Conservation (phyloP, 2,888 invertebrate genomes). For the Chrysomela aeneicollis region DNA sequence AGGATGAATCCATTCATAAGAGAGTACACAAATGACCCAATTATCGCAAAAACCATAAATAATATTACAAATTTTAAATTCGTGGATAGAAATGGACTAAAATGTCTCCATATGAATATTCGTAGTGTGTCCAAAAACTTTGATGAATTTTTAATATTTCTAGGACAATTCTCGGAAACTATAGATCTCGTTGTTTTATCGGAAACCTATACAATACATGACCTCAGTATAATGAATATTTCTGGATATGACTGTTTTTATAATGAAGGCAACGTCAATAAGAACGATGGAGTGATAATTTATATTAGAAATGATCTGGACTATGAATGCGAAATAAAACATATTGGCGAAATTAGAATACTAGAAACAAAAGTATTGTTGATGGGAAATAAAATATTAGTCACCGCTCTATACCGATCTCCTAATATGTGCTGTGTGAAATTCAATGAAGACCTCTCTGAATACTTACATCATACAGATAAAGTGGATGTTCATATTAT, state of each 20-base stretch:
- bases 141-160: constrained; percentile 14
- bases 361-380: constrained; percentile 3
- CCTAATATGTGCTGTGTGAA: too few species aligned
- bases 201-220: constrained; percentile 3
- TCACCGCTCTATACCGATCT: too few species aligned
- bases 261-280: constrained; percentile 13
- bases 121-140: constrained; percentile 9
- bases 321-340: neutral
- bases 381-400: too few species aligned
- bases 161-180: neutral
- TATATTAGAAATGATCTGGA: neutral
- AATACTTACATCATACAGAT: too few species aligned
- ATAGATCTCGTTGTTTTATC: constrained; percentile 1
- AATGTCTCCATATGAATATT: constrained; percentile 4
- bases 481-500: neutral
- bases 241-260: constrained; percentile 6
- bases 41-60: neutral
- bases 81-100: neutral
- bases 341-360: constrained; percentile 8
- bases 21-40: constrained; percentile 6
- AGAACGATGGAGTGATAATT: constrained; percentile 5
- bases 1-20: constrained; percentile 7
- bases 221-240: constrained; percentile 2
- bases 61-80: neutral
- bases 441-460: too few species aligned